phyloP scores from a whole-genome alignment of 2,797 vertebrate genomes.

The Sandelia bainsii region DNA sequence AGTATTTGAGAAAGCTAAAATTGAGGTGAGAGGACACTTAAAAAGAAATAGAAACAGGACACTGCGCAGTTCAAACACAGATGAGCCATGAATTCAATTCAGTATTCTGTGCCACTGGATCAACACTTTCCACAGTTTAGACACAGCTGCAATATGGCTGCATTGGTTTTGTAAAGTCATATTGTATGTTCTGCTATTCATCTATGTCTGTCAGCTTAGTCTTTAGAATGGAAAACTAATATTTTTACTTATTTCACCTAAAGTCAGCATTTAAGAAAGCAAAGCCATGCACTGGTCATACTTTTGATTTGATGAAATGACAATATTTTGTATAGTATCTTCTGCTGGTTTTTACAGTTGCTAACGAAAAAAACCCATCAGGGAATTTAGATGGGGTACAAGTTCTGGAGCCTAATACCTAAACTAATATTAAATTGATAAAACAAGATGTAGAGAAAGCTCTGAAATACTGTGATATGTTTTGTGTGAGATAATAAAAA shows the following conservation, averaged over 20 bases:
- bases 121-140: slow-evolving; percentile 9
- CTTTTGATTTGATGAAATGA: no score
- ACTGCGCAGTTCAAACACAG: slow-evolving; percentile 3
- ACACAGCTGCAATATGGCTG: background rate
- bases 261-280: background rate
- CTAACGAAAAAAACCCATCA: no score
- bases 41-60: slow-evolving; percentile 30
- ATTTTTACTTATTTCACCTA: fast-evolving
- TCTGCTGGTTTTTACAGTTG: no score
- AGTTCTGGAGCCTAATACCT: no score
- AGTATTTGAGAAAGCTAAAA: slow-evolving; percentile 29
- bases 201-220: background rate
- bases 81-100: slow-evolving; percentile 19
- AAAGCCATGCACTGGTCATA: no score
- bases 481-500: no score
- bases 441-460: no score
- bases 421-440: no score
- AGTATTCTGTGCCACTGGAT: slow-evolving; percentile 2
- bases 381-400: no score
- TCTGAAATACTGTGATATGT: no score
- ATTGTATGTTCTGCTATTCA: background rate
- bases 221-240: background rate
- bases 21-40: slow-evolving; percentile 14
- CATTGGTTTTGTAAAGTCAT: background rate
- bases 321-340: no score